A percentile compares a stretch with the other conserved stretches of the same genome.
phyloP scores from a whole-genome alignment of 2,888 invertebrate species.

The Achlya flavicornis region DNA sequence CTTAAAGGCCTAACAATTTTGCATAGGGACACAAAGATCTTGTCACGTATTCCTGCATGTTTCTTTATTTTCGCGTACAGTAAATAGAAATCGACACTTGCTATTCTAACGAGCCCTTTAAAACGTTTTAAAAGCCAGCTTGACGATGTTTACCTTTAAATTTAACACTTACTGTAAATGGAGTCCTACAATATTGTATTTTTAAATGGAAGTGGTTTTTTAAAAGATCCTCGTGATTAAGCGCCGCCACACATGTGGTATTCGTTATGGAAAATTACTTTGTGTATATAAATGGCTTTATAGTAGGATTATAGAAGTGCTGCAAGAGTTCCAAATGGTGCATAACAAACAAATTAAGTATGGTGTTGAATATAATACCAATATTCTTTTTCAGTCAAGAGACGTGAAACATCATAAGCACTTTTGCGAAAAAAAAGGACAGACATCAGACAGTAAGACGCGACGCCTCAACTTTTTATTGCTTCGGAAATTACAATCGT shows the following conservation, averaged over 20 bases:
- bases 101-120: constrained; percentile 1
- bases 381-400: too few relatives aligned
- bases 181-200: background rate
- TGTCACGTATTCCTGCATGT: background rate
- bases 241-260: background rate
- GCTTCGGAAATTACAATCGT: background rate
- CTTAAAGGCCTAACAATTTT: too few relatives aligned
- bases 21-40: background rate
- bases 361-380: too few relatives aligned
- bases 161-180: constrained; percentile 2
- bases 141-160: background rate
- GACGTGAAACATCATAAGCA: background rate
- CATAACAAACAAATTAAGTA: too few relatives aligned
- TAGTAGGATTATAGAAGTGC: too few relatives aligned
- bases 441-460: background rate
- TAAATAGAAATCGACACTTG: constrained; percentile 3
- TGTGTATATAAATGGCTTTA: too few relatives aligned
- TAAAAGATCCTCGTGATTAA: background rate
- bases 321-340: too few relatives aligned
- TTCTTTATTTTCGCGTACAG: background rate
- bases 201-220: background rate
- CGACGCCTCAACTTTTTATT: background rate
- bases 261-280: background rate
- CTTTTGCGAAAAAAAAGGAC: background rate
- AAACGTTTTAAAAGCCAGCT: constrained; percentile 6